phyloP scores from a whole-genome alignment of 2,888 invertebrate species.

The Himalopsyche japonica region DNA sequence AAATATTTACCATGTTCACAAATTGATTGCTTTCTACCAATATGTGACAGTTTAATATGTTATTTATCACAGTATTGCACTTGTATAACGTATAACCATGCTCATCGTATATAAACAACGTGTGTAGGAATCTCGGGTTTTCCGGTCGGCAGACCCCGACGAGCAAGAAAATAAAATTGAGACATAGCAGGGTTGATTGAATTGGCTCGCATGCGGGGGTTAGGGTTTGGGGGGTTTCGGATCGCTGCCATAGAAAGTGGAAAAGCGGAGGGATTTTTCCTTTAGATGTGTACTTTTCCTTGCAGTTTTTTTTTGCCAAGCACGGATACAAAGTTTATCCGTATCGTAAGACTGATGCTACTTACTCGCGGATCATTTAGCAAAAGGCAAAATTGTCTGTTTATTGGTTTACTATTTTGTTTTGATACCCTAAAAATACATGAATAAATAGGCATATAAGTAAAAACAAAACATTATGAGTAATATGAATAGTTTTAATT shows the following conservation, averaged over 20 bases:
- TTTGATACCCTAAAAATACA: too few species aligned
- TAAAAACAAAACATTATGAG: too few species aligned
- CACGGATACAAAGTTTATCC: neutral
- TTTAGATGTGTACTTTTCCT: neutral
- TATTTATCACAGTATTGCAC: neutral
- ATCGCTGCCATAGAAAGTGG: neutral
- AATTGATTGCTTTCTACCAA: neutral
- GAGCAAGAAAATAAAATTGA: constrained; percentile 19
- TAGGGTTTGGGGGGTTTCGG: neutral
- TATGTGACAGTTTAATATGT: neutral
- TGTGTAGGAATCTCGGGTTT: constrained; percentile 2
- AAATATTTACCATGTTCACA: too few species aligned
- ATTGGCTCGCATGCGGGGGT: constrained; percentile 14
- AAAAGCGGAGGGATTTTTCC: neutral
- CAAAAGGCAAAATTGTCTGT: neutral
- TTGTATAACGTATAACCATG: neutral
- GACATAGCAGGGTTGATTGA: constrained; percentile 27
- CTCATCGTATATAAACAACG: neutral
- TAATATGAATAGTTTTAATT: too few species aligned
- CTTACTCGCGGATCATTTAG: neutral
- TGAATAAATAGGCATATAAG: too few species aligned
- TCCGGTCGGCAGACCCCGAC: constrained; percentile 10
- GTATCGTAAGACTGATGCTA: neutral
- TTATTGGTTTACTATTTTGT: neutral
- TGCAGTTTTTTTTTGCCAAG: neutral